These are phyloP conservation scores for Saccopteryx leptura DNA, from an alignment of 2,113 vertebrate species.

Conservation along the genomic window DNA sequence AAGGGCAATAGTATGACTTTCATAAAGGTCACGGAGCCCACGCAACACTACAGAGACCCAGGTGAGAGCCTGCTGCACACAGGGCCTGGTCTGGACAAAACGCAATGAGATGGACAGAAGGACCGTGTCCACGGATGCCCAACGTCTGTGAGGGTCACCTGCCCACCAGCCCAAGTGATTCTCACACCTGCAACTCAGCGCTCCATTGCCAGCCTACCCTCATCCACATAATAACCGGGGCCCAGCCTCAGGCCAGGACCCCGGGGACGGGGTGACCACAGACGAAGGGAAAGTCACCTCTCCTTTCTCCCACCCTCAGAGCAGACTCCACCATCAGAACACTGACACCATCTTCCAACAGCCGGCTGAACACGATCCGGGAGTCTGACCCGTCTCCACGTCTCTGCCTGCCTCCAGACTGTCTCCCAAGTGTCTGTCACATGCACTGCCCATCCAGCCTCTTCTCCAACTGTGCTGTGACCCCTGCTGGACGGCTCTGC, in stretches of 20 bases:
- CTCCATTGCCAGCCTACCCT: background rate
- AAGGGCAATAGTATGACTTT: background rate
- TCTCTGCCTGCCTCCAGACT: background rate
- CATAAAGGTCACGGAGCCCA: background rate
- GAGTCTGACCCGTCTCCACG: accelerated
- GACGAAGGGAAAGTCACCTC: too few species aligned
- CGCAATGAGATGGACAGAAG: background rate
- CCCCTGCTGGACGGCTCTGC: too few species aligned
- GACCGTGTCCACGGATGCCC: background rate
- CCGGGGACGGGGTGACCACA: too few species aligned
- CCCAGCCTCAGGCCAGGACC: too few species aligned
- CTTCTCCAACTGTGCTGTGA: too few species aligned
- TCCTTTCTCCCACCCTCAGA: background rate
- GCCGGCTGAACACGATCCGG: background rate
- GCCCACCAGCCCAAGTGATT: background rate
- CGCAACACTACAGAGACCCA: background rate
- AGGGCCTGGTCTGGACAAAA: background rate
- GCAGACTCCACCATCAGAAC: background rate
- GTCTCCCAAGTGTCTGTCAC: background rate
- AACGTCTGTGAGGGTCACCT: background rate
- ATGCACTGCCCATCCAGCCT: background rate
- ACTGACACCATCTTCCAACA: background rate
- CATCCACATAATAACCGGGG: background rate
- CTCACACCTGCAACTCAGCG: too few species aligned
- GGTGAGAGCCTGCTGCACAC: background rate